phyloP scores from a whole-genome alignment of 2,113 vertebrate species.

The Rhabdornis inornatus region DNA sequence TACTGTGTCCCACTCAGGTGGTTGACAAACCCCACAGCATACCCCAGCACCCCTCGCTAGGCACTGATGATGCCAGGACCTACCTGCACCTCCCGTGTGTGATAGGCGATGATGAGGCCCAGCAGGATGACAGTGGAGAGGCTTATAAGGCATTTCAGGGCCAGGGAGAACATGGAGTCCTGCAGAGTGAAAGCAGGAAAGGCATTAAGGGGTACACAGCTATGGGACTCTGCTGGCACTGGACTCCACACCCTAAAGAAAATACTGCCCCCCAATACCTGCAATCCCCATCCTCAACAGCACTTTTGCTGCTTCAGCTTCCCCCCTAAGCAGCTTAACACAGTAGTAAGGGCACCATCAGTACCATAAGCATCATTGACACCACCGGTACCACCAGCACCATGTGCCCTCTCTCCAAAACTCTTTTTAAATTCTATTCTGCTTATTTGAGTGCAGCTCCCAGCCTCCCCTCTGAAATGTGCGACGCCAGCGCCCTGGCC shows the following conservation, averaged over 20 bases:
- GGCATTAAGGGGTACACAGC: background rate
- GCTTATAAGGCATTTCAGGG: slow-evolving; percentile 85
- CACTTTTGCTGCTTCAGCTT: background rate
- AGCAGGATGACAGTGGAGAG: slow-evolving; percentile 79
- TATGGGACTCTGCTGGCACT: background rate
- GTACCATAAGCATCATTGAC: background rate
- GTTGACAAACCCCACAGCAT: background rate
- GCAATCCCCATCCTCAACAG: rapidly evolving
- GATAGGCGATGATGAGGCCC: slow-evolving; percentile 82
- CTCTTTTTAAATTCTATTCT: rapidly evolving
- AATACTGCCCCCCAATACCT: background rate
- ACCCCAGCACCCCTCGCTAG: background rate
- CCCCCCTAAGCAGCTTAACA: background rate
- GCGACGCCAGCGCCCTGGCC: background rate
- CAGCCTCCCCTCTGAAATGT: background rate
- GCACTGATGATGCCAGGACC: background rate
- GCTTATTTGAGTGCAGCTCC: background rate
- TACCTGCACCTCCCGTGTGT: slow-evolving; percentile 83
- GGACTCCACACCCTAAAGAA: background rate
- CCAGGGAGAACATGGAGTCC: slow-evolving; percentile 85
- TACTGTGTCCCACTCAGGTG: background rate
- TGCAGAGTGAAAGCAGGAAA: slow-evolving; percentile 16
- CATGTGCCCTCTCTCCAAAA: background rate
- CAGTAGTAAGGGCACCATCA: rapidly evolving
- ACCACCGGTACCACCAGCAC: background rate